These are phyloP conservation scores for Polydrusus pterygomalis DNA, from an alignment of 2,888 invertebrate genomes.

Conservation along the genomic window DNA sequence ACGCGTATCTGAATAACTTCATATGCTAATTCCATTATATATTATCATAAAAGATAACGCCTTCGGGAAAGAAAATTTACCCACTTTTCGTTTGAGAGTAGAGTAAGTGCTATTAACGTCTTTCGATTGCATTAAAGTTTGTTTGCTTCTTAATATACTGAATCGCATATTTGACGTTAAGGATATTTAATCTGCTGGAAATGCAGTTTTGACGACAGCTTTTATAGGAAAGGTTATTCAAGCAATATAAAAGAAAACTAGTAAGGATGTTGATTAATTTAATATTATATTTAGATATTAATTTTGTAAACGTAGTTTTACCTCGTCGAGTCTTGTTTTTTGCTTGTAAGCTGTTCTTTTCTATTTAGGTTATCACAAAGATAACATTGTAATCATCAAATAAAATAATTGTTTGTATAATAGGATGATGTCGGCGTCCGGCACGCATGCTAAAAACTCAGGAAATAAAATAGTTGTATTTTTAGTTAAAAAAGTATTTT, in stretches of 20 bases:
- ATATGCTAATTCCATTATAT: background rate
- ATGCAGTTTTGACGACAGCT: background rate
- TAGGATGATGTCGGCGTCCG: no score
- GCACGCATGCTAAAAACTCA: no score
- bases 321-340: no score
- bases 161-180: constrained; percentile 4
- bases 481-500: no score
- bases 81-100: constrained; percentile 17
- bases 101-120: constrained; percentile 7
- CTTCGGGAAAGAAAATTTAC: background rate
- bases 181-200: background rate
- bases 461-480: no score
- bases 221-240: background rate
- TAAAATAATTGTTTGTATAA: no score
- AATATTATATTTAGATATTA: no score
- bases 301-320: no score
- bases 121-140: constrained; percentile 9
- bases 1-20: background rate
- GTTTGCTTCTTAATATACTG: constrained; percentile 6
- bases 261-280: background rate
- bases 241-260: background rate
- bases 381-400: no score
- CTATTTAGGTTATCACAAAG: no score
- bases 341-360: no score
- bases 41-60: constrained; percentile 18